Base-by-base conservation (phyloP, 1,140 invertebrate species). In the Chlorops oryzae region DNA sequence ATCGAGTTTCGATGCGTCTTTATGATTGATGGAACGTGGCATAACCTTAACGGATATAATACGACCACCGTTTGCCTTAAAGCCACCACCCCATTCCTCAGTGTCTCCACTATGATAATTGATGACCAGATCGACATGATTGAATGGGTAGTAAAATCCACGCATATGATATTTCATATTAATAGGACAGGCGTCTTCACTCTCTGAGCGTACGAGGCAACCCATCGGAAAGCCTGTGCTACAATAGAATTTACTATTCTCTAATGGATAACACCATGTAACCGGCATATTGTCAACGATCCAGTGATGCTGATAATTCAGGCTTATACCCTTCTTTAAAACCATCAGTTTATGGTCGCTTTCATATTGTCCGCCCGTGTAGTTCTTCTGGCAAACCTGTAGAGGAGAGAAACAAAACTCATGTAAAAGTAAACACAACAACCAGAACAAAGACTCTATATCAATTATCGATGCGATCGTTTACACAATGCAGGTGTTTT, bases 221-320 rank as follows among this genome's bases (percentile, higher is more conserved):
- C 96, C 96, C 85, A 98, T 95, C 1, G 94, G 95, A 70, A 98
- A 98, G 25, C 96, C 94, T 49, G 88, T 92, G 38, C 86, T 90
- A 70, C 96, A 98, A 75, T 90, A 87, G 59, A 87, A 82, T 67
- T 82, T 78, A 51, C 78, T 81, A 68, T 84, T 81, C 55, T 92
- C 87, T 50, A 75, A 70, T 50, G 80, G 74, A 72, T 96, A 98
- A 73, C 96, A 99, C 88, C 91, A 98, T 0, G 88, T 91, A 2
- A 91, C 87, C 25, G 95, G 96, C 94, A 99, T 97, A 66, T 99
- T 99, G 75, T 99, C 88, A 60, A 96, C 81, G 62, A 93, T 93
- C 94, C 95, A 99, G 75, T 98, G 95, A 75, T 99, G 96, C 61
- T 98, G 90, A 76, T 99, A 99, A 74, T 97, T 97, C n/a, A 96